Base-by-base conservation (phyloP, 1,140 invertebrate genomes). In the Microvelia longipes region DNA sequence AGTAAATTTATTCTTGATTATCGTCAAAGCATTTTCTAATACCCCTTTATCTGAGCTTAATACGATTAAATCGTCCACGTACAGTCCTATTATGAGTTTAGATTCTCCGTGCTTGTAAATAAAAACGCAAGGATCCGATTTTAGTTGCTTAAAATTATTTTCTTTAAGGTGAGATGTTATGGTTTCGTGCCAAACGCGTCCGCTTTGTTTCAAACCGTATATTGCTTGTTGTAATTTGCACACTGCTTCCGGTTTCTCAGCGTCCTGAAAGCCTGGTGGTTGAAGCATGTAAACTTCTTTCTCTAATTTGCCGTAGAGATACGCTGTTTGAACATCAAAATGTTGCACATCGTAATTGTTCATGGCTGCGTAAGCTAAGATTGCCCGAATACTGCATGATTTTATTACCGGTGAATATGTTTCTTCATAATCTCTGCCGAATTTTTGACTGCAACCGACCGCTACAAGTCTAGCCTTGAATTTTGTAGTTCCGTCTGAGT, bases 251-350 rank as follows among this genome's bases (percentile, higher is more conserved):
- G 5, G 5, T n/a, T n/a, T n/a, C 5, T 50, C 19, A 50, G 5
- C 35, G 5, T 50, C 35, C 35, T 50, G 5, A 50, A 50, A 50
- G 35, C 35, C 35, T 11, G 35, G 35, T 50, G 68, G 68, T 62
- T 26, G 19, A 25, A 66, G 28, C 61, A 70, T 81, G 75, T 74
- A 83, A 13, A 82, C 73, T 5, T 74, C 73, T 74, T 82, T 80
- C 28, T 80, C 73, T n/a, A 81, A 73, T 61, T 75, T 71, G 14
- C 77, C 81, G 75, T 81, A 77, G 70, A 80, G 75, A 73, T 80
- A 83, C 0, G 81, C 81, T 26, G 78, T 78, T 64, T 75, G 76
- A 0, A 78, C 75, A 73, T 82, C 80, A 70, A 79, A 75, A 29
- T 81, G 78, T 66, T 74, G 50, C 24, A 77, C 70, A 65, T 76